Evolutionary conservation across 2,888 invertebrate genomes (phyloP), one percentile per base, ranked within the genome.

Genomic region (Vandiemenella viatica): DNA sequence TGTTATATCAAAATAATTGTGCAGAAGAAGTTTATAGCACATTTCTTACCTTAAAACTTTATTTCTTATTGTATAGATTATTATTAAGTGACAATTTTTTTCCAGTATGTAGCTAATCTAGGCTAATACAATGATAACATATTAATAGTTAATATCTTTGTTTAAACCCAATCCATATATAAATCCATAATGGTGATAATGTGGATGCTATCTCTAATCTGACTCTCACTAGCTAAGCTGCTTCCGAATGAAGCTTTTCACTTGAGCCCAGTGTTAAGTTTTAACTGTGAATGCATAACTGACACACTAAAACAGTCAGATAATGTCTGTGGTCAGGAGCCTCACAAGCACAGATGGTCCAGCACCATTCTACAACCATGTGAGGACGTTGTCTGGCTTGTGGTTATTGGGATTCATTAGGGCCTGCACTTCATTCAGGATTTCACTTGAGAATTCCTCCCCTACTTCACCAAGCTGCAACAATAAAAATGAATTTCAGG

Each of bases 351-450:
- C 17, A 38, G 13, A 38, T 38, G n/a, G 17, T 18, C 21, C 21
- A 43, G 51, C 45, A 45, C 45, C 41, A 47, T 48, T 58, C 64
- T 78, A 88, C 72, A 88, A 79, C 88, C 88, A 89, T 64, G 87
- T 88, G 62, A 88, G 76, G 63, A 80, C 81, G 67, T 83, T 85
- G 67, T 86, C 86, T 64, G 86, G 79, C 74, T 88, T 89, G 68
- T 80, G 83, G 62, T 82, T 80, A 62, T 85, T 80, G 58, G 90
- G 83, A 71, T 85, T 87, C 64, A 91, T 87, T 63, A 92, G 75
- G 58, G 84, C 87, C 70, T 90, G 87, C 64, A 91, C 89, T 68
- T 83, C 85, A 59, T 88, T 88, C 65, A 90, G 74, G 65, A 89
- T 85, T 66, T 86, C 87, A 68, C 75, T 84, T 63, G 85, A 80